Base-by-base conservation (phyloP, 2,113 vertebrate species). In the Saguinus imperator region DNA sequence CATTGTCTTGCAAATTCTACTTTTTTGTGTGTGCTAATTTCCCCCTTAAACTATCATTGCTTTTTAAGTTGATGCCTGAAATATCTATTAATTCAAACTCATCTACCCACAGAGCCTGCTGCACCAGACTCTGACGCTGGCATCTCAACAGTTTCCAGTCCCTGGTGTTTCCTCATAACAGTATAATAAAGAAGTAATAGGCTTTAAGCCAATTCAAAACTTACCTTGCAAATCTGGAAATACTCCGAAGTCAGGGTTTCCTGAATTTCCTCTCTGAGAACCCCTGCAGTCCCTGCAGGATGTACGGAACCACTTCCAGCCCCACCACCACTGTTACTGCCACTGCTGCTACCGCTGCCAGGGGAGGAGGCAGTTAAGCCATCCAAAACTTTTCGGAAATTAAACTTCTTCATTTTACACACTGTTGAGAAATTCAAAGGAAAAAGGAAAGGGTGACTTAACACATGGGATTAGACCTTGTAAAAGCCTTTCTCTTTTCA, bases 221-320 rank as follows among this genome's bases (percentile, higher is more conserved):
- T 98, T 99, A 99, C 99, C 99, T 99, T 99, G 98, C 99, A 99
- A 77, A 99, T 98, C 82, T 99, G 99, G 98, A 99, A 99, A 99
- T 99, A 99, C 95, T 99, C 99, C 66, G 99, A 99, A 95, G 99
- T 99, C 12, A 99, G 98, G 1, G 99, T 99, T 98, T 99, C 99
- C 87, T 99, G 99, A 97, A 99, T 97, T 95, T 99, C 99, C 29
- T 99, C 99, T 87, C 98, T 98, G 95, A 99, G 99, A 80, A 99
- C 98, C 93, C 99, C 98, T 76, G 99, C 98, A 92, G 99, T 98
- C 97, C 99, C 99, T 97, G 99, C 99, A 1, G 98, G 94, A 96
- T 99, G 99, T 45, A 87, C 3, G 0, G 98, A 97, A 68, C 98
- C 97, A 45, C 98, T 96, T 58, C 98, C 98, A 95, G 98, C 98